Evolutionary conservation across 2,113 vertebrate genomes (phyloP).

Genomic region (Pavo muticus): DNA sequence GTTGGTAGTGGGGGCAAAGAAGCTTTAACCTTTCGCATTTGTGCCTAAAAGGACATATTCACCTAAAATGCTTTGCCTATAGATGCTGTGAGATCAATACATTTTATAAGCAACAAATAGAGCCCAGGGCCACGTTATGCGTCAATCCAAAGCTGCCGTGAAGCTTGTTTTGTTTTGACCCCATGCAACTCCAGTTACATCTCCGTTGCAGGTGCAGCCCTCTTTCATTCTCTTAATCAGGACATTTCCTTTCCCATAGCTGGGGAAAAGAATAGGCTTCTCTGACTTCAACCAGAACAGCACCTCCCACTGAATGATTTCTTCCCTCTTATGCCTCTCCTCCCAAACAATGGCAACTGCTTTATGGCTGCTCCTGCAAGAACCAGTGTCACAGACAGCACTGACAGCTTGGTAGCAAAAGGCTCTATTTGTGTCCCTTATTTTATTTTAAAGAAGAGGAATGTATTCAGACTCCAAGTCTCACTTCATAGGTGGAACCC

Average conservation of each 20-base stretch:
- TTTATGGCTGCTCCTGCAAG: neutral
- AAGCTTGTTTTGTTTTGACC: neutral
- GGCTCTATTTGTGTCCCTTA: neutral
- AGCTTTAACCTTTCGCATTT: neutral
- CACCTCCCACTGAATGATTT: neutral
- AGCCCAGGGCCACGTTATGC: neutral
- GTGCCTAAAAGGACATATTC: neutral
- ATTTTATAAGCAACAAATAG: neutral
- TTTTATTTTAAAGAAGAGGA: neutral
- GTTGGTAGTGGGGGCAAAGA: neutral
- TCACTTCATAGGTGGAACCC: neutral
- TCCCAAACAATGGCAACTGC: neutral
- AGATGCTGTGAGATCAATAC: neutral
- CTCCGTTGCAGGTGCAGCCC: neutral
- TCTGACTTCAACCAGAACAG: neutral
- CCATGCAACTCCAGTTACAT: neutral
- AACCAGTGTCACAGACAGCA: neutral
- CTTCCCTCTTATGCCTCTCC: neutral
- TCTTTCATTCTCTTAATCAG: neutral
- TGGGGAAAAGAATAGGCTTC: neutral
- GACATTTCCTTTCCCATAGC: constrained; percentile 36
- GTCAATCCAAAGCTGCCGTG: neutral
- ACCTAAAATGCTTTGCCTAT: neutral
- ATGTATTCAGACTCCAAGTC: neutral
- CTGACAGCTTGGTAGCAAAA: neutral